Evolutionary conservation across 2,888 invertebrate genomes (phyloP).

Genomic region (Morpho helenor): DNA sequence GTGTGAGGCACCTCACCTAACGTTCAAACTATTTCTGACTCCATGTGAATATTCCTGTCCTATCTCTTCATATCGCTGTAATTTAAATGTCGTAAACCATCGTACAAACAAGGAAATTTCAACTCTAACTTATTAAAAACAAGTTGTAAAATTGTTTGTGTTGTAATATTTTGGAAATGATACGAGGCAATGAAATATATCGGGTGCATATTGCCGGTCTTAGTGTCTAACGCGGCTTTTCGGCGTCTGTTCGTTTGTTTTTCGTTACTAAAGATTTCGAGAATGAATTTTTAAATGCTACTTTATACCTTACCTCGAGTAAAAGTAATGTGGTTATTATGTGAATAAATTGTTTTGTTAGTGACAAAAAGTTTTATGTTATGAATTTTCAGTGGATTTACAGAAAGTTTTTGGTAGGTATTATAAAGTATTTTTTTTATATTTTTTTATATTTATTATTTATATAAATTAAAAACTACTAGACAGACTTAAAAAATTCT

Average conservation of each 20-base stretch:
- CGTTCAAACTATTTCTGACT: conserved; percentile 49
- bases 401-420: too few relatives aligned
- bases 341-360: too few relatives aligned
- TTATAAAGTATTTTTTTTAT: too few relatives aligned
- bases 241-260: conserved; percentile 16
- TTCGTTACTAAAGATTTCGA: not conserved
- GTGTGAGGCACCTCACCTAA: conserved; percentile 13
- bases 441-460: too few relatives aligned
- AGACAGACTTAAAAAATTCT: too few relatives aligned
- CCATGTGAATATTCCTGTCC: conserved; percentile 62
- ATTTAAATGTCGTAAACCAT: too few relatives aligned
- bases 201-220: conserved; percentile 13
- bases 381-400: too few relatives aligned
- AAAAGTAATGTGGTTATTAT: too few relatives aligned
- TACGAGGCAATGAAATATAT: conserved; percentile 18
- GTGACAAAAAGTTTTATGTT: too few relatives aligned
- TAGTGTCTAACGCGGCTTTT: conserved; percentile 18
- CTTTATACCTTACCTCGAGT: too few relatives aligned
- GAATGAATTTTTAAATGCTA: too few relatives aligned
- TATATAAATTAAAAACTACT: too few relatives aligned
- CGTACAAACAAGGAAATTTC: conserved; percentile 20
- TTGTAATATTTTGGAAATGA: conserved; percentile 9
- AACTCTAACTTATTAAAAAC: conserved; percentile 17
- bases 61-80: conserved; percentile 31
- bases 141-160: conserved; percentile 12